Base-by-base conservation (phyloP, 2,797 vertebrate genomes). In the Odontamblyopus rebecca region DNA sequence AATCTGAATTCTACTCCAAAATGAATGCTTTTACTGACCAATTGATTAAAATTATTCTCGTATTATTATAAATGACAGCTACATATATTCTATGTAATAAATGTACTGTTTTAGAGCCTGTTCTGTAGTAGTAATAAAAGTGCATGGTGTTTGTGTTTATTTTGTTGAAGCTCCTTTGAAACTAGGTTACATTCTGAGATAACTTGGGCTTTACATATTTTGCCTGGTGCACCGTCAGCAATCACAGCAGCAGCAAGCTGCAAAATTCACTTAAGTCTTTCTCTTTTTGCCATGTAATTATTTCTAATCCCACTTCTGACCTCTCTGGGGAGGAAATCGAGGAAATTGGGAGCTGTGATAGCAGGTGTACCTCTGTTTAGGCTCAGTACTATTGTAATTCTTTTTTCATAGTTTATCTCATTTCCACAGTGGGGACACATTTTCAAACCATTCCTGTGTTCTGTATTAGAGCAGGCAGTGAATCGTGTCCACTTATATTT, bases 181-280 rank as follows among this genome's bases (percentile, higher is more conserved):
- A 66, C 44, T 66, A 50, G 61, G 61, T 63, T 63, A 63, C 35
- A 44, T 63, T 50, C 15, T 35, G 18, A 32, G 26, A 53, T 67
- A 67, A 67, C 65, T 53, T 67, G 48, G 44, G 65, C 48, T 67
- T 67, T 67, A 67, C 48, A 67, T 67, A 53, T 67, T 67, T 67
- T 67, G 16, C 11, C 11, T 29, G 32, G 26, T 68, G 53, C 63
- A 65, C 41, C 3, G 63, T 56, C 67, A 56, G 67, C 67, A 72
- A 71, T 76, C 82, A 75, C 72, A 70, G 72, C 75, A 67, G 61
- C 35, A 63, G 61, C 61, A 62, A 62, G 61, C 29, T 48, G 69
- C 73, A 27, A 87, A 87, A 84, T 82, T 74, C 72, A 80, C 50
- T 78, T 71, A 70, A 78, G 63, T 61, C 54, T 61, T 60, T 48